Evolutionary conservation across 2,888 invertebrate genomes (phyloP).

Genomic region (Chrysolina americana): DNA sequence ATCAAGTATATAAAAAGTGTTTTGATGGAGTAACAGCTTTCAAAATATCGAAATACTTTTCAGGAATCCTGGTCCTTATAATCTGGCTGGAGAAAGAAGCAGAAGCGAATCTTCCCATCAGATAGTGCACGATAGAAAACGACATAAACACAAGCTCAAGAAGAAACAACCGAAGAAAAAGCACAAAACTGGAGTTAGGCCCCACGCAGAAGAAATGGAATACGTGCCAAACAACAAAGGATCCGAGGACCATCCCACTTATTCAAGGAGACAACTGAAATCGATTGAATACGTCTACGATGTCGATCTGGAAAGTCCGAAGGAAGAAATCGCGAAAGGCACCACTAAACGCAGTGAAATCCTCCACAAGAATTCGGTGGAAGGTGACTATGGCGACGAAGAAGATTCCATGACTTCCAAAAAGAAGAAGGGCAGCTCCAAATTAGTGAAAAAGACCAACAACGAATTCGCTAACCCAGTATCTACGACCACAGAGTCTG

Average conservation of each 20-base stretch:
- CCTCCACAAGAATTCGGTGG: constrained; percentile 44
- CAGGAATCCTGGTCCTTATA: not conserved
- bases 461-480: constrained; percentile 51
- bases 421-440: constrained; percentile 34
- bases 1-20: not conserved
- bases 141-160: not conserved
- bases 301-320: constrained; percentile 40
- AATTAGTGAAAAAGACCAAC: constrained; percentile 50
- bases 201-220: not conserved
- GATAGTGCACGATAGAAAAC: not conserved
- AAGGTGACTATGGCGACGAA: constrained; percentile 57
- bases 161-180: constrained; percentile 21
- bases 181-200: not conserved
- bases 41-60: not conserved
- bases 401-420: constrained; percentile 51
- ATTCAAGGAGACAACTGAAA: constrained; percentile 48
- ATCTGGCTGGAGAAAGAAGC: not conserved
- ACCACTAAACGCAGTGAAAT: constrained; percentile 28
- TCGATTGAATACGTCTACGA: constrained; percentile 50
- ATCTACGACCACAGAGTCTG: constrained; percentile 39
- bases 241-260: constrained; percentile 40
- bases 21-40: not conserved
- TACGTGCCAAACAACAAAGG: constrained; percentile 23
- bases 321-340: constrained; percentile 28
- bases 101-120: not conserved